A percentile compares a stretch with the other conserved stretches of the same genome.
Conservation (phyloP, 2,113 vertebrate genomes). For the Harpagus bidentatus region DNA sequence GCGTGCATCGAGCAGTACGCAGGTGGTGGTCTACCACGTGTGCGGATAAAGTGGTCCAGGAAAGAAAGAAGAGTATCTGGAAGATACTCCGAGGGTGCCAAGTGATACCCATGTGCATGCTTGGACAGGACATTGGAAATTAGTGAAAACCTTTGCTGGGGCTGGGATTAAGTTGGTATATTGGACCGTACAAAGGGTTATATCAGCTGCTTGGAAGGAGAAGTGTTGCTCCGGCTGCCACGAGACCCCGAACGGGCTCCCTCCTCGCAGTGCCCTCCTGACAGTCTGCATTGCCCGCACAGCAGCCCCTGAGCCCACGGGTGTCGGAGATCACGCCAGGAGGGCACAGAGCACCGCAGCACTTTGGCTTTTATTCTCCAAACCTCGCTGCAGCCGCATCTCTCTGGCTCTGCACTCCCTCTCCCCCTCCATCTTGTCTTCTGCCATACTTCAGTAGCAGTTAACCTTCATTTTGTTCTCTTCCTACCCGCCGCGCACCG, state of each 20-base stretch:
- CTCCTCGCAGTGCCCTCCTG: background rate
- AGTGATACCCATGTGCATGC: background rate
- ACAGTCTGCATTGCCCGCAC: background rate
- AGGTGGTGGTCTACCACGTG: background rate
- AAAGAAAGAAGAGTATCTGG: background rate
- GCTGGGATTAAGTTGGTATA: background rate
- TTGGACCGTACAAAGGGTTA: background rate
- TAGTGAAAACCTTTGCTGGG: background rate
- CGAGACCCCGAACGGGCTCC: background rate
- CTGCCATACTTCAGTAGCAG: background rate
- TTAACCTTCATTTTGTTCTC: background rate
- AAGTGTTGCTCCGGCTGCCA: background rate
- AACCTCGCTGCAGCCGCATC: background rate
- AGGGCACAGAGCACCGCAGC: background rate
- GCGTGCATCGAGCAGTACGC: background rate
- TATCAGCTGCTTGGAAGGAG: background rate
- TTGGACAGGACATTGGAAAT: background rate
- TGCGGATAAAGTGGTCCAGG: background rate
- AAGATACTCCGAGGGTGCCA: background rate
- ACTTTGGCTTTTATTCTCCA: background rate
- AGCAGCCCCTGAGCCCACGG: background rate
- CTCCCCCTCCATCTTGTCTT: conserved; percentile 18
- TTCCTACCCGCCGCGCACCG: background rate
- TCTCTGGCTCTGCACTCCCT: background rate
- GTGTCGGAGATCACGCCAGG: background rate